These are phyloP conservation scores for Characodon lateralis DNA, from an alignment of 2,797 vertebrate species.

Conservation along the genomic window DNA sequence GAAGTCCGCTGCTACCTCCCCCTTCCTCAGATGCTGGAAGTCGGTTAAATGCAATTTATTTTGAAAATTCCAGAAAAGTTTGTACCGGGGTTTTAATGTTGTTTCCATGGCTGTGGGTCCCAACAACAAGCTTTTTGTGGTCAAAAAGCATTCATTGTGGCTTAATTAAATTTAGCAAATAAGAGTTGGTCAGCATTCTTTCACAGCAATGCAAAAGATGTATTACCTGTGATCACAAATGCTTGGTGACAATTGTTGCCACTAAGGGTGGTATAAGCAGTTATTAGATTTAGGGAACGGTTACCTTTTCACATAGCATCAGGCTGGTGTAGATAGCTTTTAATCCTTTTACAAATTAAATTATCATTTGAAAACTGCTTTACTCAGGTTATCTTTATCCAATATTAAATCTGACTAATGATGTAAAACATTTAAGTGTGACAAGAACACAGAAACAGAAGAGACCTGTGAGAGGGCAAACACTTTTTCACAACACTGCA, in stretches of 20 bases:
- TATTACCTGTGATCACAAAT: not conserved
- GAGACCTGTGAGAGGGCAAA: not conserved
- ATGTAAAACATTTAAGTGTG: not conserved
- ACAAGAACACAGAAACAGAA: not conserved
- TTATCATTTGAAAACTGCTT: not conserved
- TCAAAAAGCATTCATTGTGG: not conserved
- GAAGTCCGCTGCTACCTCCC: no score
- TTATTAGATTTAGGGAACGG: not conserved
- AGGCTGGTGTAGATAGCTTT: not conserved
- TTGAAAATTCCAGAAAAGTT: no score
- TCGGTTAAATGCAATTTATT: no score
- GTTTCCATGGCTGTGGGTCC: no score
- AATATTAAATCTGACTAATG: not conserved
- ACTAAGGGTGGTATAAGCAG: not conserved
- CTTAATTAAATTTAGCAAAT: not conserved
- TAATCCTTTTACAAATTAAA: not conserved
- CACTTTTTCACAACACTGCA: not conserved
- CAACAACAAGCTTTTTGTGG: not conserved
- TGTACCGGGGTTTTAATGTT: no score
- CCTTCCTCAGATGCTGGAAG: no score
- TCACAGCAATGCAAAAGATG: not conserved
- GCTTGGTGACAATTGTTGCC: no score
- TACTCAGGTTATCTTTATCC: not conserved
- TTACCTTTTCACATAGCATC: not conserved
- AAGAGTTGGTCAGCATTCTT: not conserved